These are phyloP conservation scores for Anguilla japonica DNA, from an alignment of 2,113 vertebrate species.

Conservation along the genomic window DNA sequence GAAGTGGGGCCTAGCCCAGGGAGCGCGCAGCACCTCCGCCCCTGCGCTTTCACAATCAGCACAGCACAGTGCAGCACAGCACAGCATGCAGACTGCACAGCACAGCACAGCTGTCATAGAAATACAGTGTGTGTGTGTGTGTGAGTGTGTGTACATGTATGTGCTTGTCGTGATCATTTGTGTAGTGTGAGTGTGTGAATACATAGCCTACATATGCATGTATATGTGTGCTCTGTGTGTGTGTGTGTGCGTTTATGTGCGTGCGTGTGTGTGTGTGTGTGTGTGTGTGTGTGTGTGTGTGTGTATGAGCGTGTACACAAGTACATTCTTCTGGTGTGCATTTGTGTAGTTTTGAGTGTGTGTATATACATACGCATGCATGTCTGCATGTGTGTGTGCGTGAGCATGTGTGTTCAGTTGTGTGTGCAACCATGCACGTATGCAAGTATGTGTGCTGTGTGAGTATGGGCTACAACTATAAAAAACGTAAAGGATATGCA, in stretches of 20 bases:
- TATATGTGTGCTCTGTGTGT: too few species aligned
- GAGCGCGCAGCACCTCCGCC: not conserved
- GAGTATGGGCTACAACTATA: not conserved
- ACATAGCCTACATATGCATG: too few species aligned
- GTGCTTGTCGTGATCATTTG: not conserved
- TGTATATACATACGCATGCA: not conserved
- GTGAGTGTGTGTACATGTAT: too few species aligned
- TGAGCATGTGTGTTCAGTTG: not conserved
- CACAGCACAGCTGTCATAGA: not conserved
- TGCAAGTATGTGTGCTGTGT: not conserved
- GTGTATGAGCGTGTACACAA: not conserved
- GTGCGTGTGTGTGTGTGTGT: not conserved
- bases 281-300: conserved; percentile 6
- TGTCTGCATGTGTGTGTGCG: not conserved
- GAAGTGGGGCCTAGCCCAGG: not conserved
- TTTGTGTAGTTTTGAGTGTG: not conserved
- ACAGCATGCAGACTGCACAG: too few species aligned
- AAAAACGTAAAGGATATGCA: not conserved
- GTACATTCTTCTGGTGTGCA: not conserved
- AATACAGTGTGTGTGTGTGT: not conserved
- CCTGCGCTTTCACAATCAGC: not conserved
- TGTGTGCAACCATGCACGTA: not conserved
- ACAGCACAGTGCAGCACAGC: too few species aligned
- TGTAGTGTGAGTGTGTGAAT: not conserved
- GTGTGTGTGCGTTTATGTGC: too few species aligned